Evolutionary conservation across 2,888 invertebrate species (phyloP).

Genomic region (Cantharis rustica): DNA sequence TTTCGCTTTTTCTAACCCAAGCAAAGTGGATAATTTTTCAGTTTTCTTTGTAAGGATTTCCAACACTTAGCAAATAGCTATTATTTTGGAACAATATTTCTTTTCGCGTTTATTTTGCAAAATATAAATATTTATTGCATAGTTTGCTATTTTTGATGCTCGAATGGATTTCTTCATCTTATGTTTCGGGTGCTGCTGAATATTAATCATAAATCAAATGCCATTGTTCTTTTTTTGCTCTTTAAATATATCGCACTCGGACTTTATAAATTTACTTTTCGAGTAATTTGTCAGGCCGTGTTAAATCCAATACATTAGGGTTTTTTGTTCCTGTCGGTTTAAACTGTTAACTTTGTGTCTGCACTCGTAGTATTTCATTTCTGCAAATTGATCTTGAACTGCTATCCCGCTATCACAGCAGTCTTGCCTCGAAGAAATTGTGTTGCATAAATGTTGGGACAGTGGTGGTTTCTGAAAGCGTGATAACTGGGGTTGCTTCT

Average conservation of each 20-base stretch:
- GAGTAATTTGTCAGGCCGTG: constrained; percentile 53
- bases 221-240: constrained; percentile 3
- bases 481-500: constrained; percentile 22
- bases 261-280: constrained; percentile 34
- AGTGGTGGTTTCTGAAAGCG: constrained; percentile 10
- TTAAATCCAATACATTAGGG: constrained; percentile 52
- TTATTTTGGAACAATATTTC: neutral
- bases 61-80: neutral
- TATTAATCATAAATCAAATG: neutral
- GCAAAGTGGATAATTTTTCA: constrained; percentile 28
- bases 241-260: constrained; percentile 17
- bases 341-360: constrained; percentile 10
- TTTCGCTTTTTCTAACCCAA: constrained; percentile 18
- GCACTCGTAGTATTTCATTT: constrained; percentile 20
- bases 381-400: constrained; percentile 27
- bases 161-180: neutral
- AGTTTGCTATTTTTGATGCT: neutral
- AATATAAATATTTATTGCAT: neutral
- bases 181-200: neutral
- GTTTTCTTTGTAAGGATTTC: constrained; percentile 6
- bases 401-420: constrained; percentile 23
- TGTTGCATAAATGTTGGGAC: constrained; percentile 37
- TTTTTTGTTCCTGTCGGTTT: constrained; percentile 8
- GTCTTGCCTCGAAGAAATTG: constrained; percentile 34
- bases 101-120: neutral